phyloP scores from a whole-genome alignment of 92 coral and sea anemone species.

The Palythoa grandis region DNA sequence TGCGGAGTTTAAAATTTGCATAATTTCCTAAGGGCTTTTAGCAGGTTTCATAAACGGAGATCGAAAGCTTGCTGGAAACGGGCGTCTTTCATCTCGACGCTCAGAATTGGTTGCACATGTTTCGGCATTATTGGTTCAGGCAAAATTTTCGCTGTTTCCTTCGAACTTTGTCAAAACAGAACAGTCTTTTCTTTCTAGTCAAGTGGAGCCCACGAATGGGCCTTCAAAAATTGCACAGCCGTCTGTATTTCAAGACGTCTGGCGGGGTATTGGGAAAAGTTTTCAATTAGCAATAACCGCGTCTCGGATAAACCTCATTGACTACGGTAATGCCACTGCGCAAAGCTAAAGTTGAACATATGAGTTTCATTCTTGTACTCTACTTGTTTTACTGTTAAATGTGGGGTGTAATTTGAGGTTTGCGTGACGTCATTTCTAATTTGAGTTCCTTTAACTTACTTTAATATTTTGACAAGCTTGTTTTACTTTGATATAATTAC shows the following conservation, averaged over 20 bases:
- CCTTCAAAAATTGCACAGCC: constrained; percentile 64
- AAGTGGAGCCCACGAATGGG: constrained; percentile 20
- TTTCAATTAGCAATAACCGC: constrained; percentile 98
- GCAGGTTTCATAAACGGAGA: too few species aligned
- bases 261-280: constrained; percentile 98
- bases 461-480: neutral
- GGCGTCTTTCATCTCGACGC: too few species aligned
- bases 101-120: too few species aligned
- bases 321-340: constrained; percentile 97
- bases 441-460: too few species aligned
- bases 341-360: constrained; percentile 61
- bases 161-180: neutral
- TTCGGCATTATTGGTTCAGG: too few species aligned
- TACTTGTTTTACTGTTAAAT: neutral
- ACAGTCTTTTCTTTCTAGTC: neutral
- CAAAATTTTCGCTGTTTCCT: too few species aligned
- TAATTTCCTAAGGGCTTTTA: too few species aligned
- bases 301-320: constrained; percentile 93
- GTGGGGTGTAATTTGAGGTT: constrained; percentile 17
- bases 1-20: too few species aligned
- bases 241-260: constrained; percentile 82
- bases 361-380: neutral
- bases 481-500: neutral
- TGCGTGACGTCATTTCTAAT: too few species aligned
- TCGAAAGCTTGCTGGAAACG: too few species aligned